These are phyloP conservation scores for Coptotermes formosanus DNA, from an alignment of 1,140 invertebrate genomes.

Conservation along the genomic window DNA sequence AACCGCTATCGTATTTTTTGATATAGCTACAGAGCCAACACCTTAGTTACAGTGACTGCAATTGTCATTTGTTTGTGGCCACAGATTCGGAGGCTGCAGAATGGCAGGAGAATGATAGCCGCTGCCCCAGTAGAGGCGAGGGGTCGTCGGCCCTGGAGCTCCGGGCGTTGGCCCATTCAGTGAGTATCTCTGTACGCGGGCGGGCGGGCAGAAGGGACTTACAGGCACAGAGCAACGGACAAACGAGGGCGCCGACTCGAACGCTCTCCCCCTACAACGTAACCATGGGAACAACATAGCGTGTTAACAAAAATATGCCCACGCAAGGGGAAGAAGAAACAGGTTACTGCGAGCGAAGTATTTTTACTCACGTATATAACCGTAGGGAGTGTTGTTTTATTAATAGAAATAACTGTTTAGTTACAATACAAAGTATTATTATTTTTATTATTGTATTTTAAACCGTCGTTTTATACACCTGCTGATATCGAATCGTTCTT, in stretches of 20 bases:
- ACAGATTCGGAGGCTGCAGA: not conserved
- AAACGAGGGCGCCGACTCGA: not conserved
- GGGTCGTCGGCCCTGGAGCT: not conserved
- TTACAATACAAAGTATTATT: not conserved
- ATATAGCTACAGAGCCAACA: not conserved
- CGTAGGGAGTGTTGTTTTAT: not conserved
- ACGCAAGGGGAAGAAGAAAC: not conserved
- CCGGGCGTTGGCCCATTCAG: constrained; percentile 10
- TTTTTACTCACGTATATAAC: not conserved
- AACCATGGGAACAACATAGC: not conserved
- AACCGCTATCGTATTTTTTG: no score
- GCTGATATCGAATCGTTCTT: no score
- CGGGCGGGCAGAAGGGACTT: not conserved
- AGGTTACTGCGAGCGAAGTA: not conserved
- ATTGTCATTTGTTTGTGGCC: not conserved
- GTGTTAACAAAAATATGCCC: not conserved
- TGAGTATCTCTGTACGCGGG: not conserved
- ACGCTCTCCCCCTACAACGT: not conserved
- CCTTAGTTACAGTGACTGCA: not conserved
- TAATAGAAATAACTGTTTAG: not conserved
- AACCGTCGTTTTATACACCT: no score
- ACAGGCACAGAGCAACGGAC: not conserved
- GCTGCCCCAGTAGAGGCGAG: not conserved
- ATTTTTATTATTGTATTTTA: no score
- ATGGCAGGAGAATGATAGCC: not conserved